Percentiles rank a stretch among this genome's conserved stretches.
Evolutionary conservation across 2,797 vertebrate genomes (phyloP).

Genomic region (Poecilia wingei): DNA sequence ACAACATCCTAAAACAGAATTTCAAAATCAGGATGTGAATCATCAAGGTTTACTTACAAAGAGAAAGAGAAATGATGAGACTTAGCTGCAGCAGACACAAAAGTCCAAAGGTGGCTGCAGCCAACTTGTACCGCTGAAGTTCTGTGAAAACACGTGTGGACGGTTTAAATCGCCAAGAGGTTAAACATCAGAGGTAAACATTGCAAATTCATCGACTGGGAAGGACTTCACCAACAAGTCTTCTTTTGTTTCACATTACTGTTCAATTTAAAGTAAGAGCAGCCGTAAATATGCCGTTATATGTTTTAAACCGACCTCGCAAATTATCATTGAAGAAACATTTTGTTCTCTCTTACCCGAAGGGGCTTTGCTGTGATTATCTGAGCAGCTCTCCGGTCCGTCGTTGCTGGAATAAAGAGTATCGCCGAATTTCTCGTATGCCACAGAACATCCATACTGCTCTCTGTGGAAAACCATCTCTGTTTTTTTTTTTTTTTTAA

Average conservation of each 20-base stretch:
- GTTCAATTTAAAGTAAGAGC: not conserved
- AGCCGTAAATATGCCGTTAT: not conserved
- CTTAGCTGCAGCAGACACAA: not conserved
- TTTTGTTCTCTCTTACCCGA: not conserved
- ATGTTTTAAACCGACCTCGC: not conserved
- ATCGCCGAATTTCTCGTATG: not conserved
- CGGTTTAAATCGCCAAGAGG: not conserved
- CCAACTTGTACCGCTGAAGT: not conserved
- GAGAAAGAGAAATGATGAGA: not conserved
- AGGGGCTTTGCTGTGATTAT: not conserved
- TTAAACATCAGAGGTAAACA: not conserved
- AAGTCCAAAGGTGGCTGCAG: not conserved
- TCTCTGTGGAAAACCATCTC: not conserved
- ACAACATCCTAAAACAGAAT: not conserved
- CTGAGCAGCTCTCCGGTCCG: not conserved
- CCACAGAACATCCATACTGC: not conserved
- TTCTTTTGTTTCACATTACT: too few species aligned
- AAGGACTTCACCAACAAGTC: not conserved
- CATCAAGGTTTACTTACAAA: not conserved
- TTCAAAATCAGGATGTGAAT: not conserved
- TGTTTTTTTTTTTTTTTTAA: not conserved
- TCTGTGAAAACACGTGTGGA: not conserved
- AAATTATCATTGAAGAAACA: not conserved
- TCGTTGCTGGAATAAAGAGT: not conserved
- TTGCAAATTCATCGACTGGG: not conserved